Evolutionary conservation across 2,797 vertebrate species (phyloP), one percentile per base, ranked within the genome.

Genomic region (Tenualosa thibaudeaui): DNA sequence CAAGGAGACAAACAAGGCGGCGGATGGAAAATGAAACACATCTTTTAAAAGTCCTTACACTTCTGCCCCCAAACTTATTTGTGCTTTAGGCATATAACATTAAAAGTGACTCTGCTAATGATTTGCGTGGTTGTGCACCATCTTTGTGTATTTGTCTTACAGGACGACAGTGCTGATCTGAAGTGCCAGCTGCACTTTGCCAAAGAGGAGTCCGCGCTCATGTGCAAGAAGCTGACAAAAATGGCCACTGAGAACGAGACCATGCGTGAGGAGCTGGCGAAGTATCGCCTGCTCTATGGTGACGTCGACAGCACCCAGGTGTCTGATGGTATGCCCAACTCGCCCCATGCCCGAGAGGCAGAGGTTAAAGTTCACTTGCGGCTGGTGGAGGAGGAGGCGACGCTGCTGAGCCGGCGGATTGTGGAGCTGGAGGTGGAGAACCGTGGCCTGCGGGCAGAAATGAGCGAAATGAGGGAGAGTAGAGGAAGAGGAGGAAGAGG

Each of bases 371-470:
- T 96, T 89, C 98, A 99, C 85, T 93, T 99, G 86, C 97, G 97
- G 88, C 95, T 99, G 88, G 97, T 99, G 86, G 98, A 99, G 89
- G 98, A 99, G 91, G 98, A 99, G 90, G 98, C 98, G 89, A 99
- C 96, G 54, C 95, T 99, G 88, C 92, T 99, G 85, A 99, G 98
- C 92, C 94, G 98, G 19, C 96, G 97, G 86, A 98, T 98, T 0
- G 98, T 99, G 8, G 98, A 99, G 87, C 94, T 99, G 87, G 98
- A 99, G 93, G 96, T 99, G 91, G 98, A 99, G 90, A 99, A 98
- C 92, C 96, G 98, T 0, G 98, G 98, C 31, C 91, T 99, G 91
- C 93, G 96, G 84, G 97, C 97, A 0, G 98, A 99, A 92, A 98
- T 99, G 98, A 92, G 92, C 15, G 94, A 95, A 88, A 68, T 94